phyloP scores from a whole-genome alignment of 1,140 invertebrate genomes.

The Hesperophylax magnus region DNA sequence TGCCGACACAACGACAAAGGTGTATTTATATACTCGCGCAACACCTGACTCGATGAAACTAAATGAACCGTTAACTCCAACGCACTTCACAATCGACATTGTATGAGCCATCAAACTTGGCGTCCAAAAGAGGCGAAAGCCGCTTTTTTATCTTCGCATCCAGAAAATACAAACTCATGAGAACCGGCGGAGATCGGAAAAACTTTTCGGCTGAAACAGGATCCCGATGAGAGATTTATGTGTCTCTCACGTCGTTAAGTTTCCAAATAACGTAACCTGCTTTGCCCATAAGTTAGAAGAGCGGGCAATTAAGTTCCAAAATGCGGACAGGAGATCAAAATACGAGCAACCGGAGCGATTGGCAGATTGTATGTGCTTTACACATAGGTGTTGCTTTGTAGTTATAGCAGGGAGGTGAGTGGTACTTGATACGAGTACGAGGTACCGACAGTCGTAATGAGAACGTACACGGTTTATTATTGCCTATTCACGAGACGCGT shows the following conservation, averaged over 20 bases:
- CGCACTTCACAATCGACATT: background rate
- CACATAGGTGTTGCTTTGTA: too few species aligned
- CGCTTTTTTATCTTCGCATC: background rate
- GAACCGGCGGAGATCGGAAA: background rate
- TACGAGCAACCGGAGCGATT: background rate
- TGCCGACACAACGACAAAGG: too few species aligned
- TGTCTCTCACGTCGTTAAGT: background rate
- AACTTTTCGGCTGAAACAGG: slow-evolving; percentile 12
- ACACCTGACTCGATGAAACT: too few species aligned
- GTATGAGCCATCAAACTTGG: background rate
- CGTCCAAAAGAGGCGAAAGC: background rate
- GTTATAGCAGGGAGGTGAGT: too few species aligned
- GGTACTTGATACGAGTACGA: too few species aligned
- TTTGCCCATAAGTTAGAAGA: slow-evolving; percentile 20
- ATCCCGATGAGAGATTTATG: background rate
- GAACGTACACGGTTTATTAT: background rate
- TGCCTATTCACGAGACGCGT: slow-evolving; percentile 9
- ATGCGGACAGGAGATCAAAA: background rate
- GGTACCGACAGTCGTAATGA: too few species aligned
- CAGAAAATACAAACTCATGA: background rate
- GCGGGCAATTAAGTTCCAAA: slow-evolving; percentile 8
- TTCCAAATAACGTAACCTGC: slow-evolving; percentile 25
- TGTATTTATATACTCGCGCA: too few species aligned
- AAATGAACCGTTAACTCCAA: background rate
- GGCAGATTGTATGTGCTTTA: background rate